Base-by-base conservation (phyloP, 2,888 invertebrate species). In the Sphaerophoria taeniata region DNA sequence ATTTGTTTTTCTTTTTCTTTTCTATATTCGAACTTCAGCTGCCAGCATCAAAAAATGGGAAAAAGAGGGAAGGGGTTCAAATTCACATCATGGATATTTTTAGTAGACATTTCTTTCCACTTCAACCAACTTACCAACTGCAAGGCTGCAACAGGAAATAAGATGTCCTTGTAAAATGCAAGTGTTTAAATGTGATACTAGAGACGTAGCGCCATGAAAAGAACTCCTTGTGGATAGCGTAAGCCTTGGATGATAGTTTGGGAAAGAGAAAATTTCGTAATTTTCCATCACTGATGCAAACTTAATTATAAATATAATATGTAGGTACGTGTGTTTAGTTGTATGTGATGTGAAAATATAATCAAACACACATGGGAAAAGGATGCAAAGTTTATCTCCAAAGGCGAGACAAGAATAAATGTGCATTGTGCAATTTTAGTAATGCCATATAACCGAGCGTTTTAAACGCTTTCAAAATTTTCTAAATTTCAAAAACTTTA, bases 341-440 rank as follows among this genome's bases (percentile, higher is more conserved):
- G n/a, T n/a, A n/a, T n/a, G n/a, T n/a, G n/a, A n/a, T 24, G 2
- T 24, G 24, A 24, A 2, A 24, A 24, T 24, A 24, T 24, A 24
- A 24, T 39, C 6, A 0, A 7, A 14, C 9, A 31, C 5, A 47
- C 72, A 74, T 55, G 55, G 43, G 56, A 34, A 55, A 58, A 36
- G 55, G 39, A n/a, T 69, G 36, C 16, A 81, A 81, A 81, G 73
- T 81, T 85, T 77, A 81, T 81, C 76, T 72, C 72, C 72, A 73
- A 80, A 39, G 14, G 53, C 43, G 71, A 67, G 72, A 39, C 51
- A 55, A 36, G 71, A 75, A 78, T 24, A 24, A 24, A 24, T 24
- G 24, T 74, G 71, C 75, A 84, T 12, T 16, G 65, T 16, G 65
- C 49, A 39, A 31, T 7, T 7, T 24, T 36, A 51, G 36, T 67